Conservation (phyloP, 2,888 invertebrate genomes). For the Shargacucullia verbasci region DNA sequence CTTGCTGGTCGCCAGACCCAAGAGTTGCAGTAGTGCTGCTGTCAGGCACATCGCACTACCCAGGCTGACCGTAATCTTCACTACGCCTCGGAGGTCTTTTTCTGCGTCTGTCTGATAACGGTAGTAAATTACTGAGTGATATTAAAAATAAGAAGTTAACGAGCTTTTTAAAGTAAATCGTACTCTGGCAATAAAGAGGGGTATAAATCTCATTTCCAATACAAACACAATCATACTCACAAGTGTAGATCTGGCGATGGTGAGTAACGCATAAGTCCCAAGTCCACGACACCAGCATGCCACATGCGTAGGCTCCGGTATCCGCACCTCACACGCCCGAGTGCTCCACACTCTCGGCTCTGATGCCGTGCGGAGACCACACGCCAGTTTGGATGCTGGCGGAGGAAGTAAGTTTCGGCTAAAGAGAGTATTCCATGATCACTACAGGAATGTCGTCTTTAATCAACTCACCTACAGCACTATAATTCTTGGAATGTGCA, state of each 20-base stretch:
- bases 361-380: slow-evolving; percentile 80
- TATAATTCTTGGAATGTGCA: slow-evolving; percentile 79
- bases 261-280: slow-evolving; percentile 82
- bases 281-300: slow-evolving; percentile 79
- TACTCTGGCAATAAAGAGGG: no score
- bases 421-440: no score
- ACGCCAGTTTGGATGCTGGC: slow-evolving; percentile 77
- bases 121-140: no score
- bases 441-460: no score
- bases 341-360: slow-evolving; percentile 85
- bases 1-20: slow-evolving; percentile 71
- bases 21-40: slow-evolving; percentile 76
- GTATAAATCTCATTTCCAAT: no score
- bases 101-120: slow-evolving; percentile 77
- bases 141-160: no score
- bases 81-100: slow-evolving; percentile 78
- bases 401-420: no score
- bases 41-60: slow-evolving; percentile 82
- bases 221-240: no score
- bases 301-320: slow-evolving; percentile 76
- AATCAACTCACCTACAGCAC: slow-evolving; percentile 74
- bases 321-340: slow-evolving; percentile 79
- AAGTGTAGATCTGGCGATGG: slow-evolving; percentile 61
- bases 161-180: no score
- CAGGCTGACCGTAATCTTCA: slow-evolving; percentile 79